Percentiles rank a stretch among this genome's conserved stretches.
Evolutionary conservation across 2,888 invertebrate genomes (phyloP).

Genomic region (Crioceris asparagi): DNA sequence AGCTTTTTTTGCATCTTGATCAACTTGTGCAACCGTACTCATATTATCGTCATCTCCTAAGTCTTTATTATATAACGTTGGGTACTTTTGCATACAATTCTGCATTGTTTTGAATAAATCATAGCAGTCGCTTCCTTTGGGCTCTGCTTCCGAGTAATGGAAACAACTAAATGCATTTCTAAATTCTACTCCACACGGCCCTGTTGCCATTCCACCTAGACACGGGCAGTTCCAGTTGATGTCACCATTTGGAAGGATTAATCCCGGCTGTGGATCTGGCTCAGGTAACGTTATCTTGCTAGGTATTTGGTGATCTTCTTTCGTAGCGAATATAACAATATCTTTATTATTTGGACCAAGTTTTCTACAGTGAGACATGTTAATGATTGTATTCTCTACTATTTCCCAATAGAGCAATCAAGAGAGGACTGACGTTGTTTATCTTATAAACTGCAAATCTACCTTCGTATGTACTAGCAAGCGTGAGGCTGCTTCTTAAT

Average conservation of each 20-base stretch:
- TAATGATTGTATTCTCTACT: constrained; percentile 33
- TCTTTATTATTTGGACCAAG: constrained; percentile 57
- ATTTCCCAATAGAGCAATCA: constrained; percentile 35
- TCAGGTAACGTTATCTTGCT: constrained; percentile 60
- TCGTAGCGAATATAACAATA: constrained; percentile 69
- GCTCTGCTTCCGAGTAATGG: constrained; percentile 80
- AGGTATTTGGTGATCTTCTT: constrained; percentile 66
- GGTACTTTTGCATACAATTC: constrained; percentile 78
- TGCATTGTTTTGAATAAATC: constrained; percentile 87
- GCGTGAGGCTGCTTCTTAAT: constrained; percentile 46
- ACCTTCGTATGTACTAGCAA: constrained; percentile 41
- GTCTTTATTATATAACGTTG: constrained; percentile 70
- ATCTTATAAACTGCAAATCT: constrained; percentile 44
- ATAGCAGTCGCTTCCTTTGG: constrained; percentile 85
- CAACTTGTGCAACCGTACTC: background rate
- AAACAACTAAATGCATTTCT: constrained; percentile 92
- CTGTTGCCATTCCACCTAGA: constrained; percentile 94
- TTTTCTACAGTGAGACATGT: constrained; percentile 41
- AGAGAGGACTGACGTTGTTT: constrained; percentile 41
- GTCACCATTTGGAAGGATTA: constrained; percentile 73
- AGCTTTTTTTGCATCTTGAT: background rate
- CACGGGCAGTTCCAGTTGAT: constrained; percentile 98
- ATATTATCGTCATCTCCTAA: constrained; percentile 50
- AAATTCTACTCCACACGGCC: constrained; percentile 90
- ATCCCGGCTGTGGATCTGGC: constrained; percentile 65